Evolutionary conservation across 2,888 invertebrate genomes (phyloP), one percentile per base, ranked within the genome.

Genomic region (Chymomyza amoena): DNA sequence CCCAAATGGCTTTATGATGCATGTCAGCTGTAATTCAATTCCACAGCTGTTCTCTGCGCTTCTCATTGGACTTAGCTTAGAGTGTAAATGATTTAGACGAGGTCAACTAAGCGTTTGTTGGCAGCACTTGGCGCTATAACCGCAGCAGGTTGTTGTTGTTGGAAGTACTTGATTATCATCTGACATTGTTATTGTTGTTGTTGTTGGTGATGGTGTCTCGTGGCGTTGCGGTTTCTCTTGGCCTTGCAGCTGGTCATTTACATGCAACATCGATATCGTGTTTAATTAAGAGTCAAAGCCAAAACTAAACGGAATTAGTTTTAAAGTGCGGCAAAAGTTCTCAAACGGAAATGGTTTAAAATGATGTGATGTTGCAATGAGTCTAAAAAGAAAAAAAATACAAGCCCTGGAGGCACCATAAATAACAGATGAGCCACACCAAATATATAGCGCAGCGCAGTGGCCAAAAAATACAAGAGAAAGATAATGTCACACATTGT

Each of bases 241-340:
- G 66, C 66, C 69, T 70, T 56, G 60, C 69, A 59, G 57, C 13
- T 18, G 28, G 18, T 18, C 57, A 45, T 25, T 57, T 57, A 15
- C 25, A 57, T 69, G 73, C 73, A 73, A 68, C 70, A 82, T 80
- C 84, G 76, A 85, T 83, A 78, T 86, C 86, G 83, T 84, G 85
- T 73, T 78, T 85, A 80, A 84, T 87, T 84, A 84, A 78, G 77
- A 68, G 39, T 45, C 39, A 45, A 45, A 45, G 39, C 51, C 56
- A 69, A 72, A 72, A 62, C 66, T 73, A 45, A 70, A 64, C 28
- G 62, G 59, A 62, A 68, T 66, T 65, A 64, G 54, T 68, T 72
- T 67, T 60, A 61, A 66, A 45, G 4, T 13, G 13, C 13, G 39
- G 13, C 39, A 54, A 18, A 7, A 18, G 6, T 54, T 54, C 16